A percentile compares a stretch with the other conserved stretches of the same genome.
phyloP scores from a whole-genome alignment of 2,888 invertebrate species.

The Neria commutata region DNA sequence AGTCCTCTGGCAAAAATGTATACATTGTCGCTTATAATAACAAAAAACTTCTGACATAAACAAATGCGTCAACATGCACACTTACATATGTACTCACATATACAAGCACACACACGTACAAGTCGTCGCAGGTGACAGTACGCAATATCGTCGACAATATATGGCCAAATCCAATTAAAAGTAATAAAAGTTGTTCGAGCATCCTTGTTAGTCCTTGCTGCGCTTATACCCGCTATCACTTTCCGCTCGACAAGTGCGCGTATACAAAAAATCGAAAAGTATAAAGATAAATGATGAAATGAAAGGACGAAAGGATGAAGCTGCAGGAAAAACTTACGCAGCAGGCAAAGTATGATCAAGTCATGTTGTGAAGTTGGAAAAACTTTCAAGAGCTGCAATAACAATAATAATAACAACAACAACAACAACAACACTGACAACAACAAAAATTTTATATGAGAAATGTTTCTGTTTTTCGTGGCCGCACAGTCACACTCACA shows the following conservation, averaged over 20 bases:
- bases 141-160: neutral
- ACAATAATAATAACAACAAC: neutral
- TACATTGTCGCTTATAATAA: too few relatives aligned
- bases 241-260: neutral
- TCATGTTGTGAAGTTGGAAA: neutral
- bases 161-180: slow-evolving; percentile 49
- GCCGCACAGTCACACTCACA: too few relatives aligned
- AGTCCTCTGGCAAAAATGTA: too few relatives aligned
- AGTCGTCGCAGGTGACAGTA: too few relatives aligned
- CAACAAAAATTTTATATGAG: neutral
- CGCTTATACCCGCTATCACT: neutral
- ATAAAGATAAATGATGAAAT: too few relatives aligned
- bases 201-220: slow-evolving; percentile 1
- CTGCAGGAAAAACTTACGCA: neutral
- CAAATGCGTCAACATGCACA: too few relatives aligned
- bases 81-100: neutral
- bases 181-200: slow-evolving; percentile 52
- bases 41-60: too few relatives aligned
- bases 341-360: neutral
- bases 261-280: neutral
- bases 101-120: too few relatives aligned
- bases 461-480: too few relatives aligned
- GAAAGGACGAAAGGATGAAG: neutral
- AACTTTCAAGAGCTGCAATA: neutral
- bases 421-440: neutral